Evolutionary conservation across 2,113 vertebrate genomes (phyloP), one percentile per base, ranked within the genome.

Genomic region (Crocuta crocuta): DNA sequence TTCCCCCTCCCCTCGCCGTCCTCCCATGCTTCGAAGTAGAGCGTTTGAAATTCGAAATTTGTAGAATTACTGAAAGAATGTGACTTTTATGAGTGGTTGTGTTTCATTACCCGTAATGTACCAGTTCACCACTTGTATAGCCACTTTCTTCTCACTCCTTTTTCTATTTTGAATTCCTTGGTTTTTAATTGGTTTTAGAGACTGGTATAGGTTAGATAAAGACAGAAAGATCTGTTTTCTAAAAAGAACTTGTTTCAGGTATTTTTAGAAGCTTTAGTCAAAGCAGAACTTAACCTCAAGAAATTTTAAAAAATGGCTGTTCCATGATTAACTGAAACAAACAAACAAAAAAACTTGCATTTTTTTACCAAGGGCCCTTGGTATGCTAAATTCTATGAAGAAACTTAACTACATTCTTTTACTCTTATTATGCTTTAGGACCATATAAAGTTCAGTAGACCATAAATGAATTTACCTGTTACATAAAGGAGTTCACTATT

Each of bases 11-110:
- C 31, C 17, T 48, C 16, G 11, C 17, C 17, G 17, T 28, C 10
- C 1, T 1, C 15, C 17, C 76, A 53, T 79, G 76, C 76, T 79
- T 87, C 21, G 0, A 85, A 82, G 19, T 45, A 58, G 73, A 33
- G 65, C 28, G 48, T 94, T 98, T 81, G 58, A 81, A 95, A 91
- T 55, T 93, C 0, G 31, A 83, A 70, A 68, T 93, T 76, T 78
- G 70, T 87, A 80, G 63, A 83, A 94, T 28, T 78, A 88, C 8
- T 61, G 65, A 58, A 92, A 83, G 61, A 35, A 28, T 71, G 35
- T 31, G 63, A 89, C 23, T 73, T 68, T 39, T 89, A 7, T 68
- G 26, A 84, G 11, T 82, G 13, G 23, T 74, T 53, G 13, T 89
- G 35, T 74, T 87, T 19, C 26, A 48, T 0, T 73, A 19, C 73